phyloP scores from a whole-genome alignment of 1,140 invertebrate species.

The Cepaea nemoralis region DNA sequence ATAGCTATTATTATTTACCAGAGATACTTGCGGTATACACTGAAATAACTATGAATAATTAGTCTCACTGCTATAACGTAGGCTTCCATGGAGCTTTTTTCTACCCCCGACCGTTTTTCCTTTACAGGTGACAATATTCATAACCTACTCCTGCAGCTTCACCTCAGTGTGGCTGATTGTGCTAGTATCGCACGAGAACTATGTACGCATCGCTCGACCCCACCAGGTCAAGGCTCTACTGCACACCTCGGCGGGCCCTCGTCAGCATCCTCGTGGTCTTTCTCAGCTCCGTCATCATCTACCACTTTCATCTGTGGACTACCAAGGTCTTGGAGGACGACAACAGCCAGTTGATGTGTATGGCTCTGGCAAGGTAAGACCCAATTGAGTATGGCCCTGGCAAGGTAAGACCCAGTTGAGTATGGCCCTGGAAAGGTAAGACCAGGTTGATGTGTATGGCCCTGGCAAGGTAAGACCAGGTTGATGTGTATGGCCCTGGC shows the following conservation, averaged over 20 bases:
- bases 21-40: too few species aligned
- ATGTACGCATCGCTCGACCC: slow-evolving; percentile 61
- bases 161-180: slow-evolving; percentile 68
- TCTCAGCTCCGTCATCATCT: slow-evolving; percentile 34
- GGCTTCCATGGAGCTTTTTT: neutral
- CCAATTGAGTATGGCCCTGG: too few species aligned
- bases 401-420: too few species aligned
- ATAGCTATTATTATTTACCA: too few species aligned
- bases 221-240: slow-evolving; percentile 38
- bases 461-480: too few species aligned
- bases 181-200: slow-evolving; percentile 51
- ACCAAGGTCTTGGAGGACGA: neutral
- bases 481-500: too few species aligned
- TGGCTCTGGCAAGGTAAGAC: neutral
- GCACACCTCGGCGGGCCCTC: slow-evolving; percentile 36
- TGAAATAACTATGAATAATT: too few species aligned
- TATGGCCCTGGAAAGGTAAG: too few species aligned
- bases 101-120: slow-evolving; percentile 2
- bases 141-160: slow-evolving; percentile 60
- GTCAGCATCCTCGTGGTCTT: slow-evolving; percentile 18
- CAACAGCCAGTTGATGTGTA: neutral
- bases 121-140: slow-evolving; percentile 61
- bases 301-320: slow-evolving; percentile 42
- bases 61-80: neutral
- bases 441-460: too few species aligned